Evolutionary conservation across 2,888 invertebrate species (phyloP).

Genomic region (Ormyrus thymus): DNA sequence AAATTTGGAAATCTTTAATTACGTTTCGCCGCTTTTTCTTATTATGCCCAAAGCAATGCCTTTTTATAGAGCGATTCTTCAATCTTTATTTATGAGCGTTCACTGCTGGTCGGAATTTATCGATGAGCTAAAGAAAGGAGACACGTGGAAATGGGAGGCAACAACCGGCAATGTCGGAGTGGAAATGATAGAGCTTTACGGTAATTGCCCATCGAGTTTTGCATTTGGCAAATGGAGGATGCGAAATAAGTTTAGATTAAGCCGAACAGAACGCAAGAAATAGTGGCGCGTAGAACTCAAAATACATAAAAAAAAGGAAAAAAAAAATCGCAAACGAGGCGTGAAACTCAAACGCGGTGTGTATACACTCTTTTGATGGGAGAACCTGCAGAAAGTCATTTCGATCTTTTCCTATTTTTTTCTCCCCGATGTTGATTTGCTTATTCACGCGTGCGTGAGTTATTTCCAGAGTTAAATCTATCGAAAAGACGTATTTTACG

Average conservation of each 20-base stretch:
- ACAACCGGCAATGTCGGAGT: neutral
- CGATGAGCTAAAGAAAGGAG: neutral
- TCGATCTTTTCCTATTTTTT: neutral
- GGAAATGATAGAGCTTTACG: too few species aligned
- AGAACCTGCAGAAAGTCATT: neutral
- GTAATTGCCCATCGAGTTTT: too few species aligned
- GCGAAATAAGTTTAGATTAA: too few species aligned
- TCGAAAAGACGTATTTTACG: neutral
- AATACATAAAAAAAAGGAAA: too few species aligned
- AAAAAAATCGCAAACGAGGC: slow-evolving; percentile 34
- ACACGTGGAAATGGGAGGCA: neutral
- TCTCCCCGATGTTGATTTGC: neutral
- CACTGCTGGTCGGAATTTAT: neutral
- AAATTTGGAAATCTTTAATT: too few species aligned
- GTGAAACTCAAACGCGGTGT: slow-evolving; percentile 9
- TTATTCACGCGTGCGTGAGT: neutral
- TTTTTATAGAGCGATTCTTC: slow-evolving; percentile 18
- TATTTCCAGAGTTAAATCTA: neutral
- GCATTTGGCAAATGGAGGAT: too few species aligned
- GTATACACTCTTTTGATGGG: neutral
- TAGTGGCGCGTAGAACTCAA: too few species aligned
- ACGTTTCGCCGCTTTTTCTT: too few species aligned
- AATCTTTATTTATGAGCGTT: slow-evolving; percentile 15
- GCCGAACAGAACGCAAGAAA: too few species aligned
- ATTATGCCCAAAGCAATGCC: neutral